Base-by-base conservation (phyloP, 2,888 invertebrate species). In the Pyralis farinalis region DNA sequence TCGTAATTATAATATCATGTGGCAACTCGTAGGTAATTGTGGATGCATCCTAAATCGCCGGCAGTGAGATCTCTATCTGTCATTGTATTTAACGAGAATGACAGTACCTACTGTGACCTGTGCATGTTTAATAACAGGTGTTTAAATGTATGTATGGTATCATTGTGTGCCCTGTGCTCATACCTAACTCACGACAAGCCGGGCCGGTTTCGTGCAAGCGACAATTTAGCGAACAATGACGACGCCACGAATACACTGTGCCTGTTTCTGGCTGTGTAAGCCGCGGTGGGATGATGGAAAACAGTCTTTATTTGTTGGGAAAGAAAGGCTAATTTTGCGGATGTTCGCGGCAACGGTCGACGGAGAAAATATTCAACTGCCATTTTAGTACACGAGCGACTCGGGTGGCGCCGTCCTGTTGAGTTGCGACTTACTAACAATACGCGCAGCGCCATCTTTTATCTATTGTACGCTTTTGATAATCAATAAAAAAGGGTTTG, bases 151-250 rank as follows among this genome's bases (percentile, higher is more conserved):
- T 78, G 82, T 82, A 76, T 70, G 71, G 59, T 82, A 80, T 82
- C 75, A 83, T 80, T 82, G 82, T 85, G 78, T 76, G 75, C 63
- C 55, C 69, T 69, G 63, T 66, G 69, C 73, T 72, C 69, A 68
- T 85, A 82, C 81, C 82, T 82, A 82, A 71, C 81, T 81, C 84
- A 85, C 87, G 86, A 85, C 86, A 79, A 74, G 83, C 81, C 68
- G 51, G 76, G 84, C 81, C 79, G 84, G 84, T 85, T 86, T 75
- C 86, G 77, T 86, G 86, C 86, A 75, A 81, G 79, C 84, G 86
- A 87, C 86, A 86, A 86, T 87, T 87, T 86, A 85, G 83, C 85
- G 86, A 87, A 87, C 87, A 87, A 87, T 87, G 86, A 84, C 85
- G 80, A 84, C 75, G 83, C 84, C 83, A 71, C 87, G 84, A 85